phyloP scores from a whole-genome alignment of 2,113 vertebrate species.

The Planiliza haematocheilus region DNA sequence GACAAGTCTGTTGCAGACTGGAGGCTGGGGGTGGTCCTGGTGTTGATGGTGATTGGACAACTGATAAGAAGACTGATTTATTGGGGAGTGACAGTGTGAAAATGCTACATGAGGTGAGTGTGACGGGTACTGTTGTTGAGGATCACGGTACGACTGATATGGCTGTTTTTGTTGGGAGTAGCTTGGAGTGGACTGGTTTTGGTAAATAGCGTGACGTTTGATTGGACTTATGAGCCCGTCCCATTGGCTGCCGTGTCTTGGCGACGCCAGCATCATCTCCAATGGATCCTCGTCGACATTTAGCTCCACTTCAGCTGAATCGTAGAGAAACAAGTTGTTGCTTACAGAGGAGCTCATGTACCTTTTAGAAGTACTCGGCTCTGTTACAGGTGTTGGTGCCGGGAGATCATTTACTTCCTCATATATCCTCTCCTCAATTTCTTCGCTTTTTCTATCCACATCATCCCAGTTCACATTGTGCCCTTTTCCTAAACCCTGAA shows the following conservation, averaged over 20 bases:
- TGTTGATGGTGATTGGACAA: conserved; percentile 32
- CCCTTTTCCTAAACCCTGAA: conserved; percentile 39
- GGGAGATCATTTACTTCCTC: conserved; percentile 70
- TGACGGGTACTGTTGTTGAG: conserved; percentile 40
- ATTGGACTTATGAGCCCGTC: conserved; percentile 58
- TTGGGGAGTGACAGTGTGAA: conserved; percentile 45
- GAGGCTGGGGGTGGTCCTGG: conserved; percentile 48
- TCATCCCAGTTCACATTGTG: conserved; percentile 30
- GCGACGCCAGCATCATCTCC: conserved; percentile 72
- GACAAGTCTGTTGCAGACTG: conserved; percentile 40
- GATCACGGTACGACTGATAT: conserved; percentile 4
- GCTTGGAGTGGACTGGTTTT: conserved; percentile 66
- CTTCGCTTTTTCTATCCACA: conserved; percentile 25
- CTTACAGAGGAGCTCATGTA: conserved; percentile 52
- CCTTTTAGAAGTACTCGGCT: conserved; percentile 35
- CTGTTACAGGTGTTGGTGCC: conserved; percentile 18
- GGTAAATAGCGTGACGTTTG: conserved; percentile 72
- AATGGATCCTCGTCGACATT: conserved; percentile 85
- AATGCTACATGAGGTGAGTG: conserved; percentile 25
- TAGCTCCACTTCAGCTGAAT: conserved; percentile 83
- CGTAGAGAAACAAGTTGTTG: conserved; percentile 66
- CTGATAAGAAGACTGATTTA: conserved; percentile 45
- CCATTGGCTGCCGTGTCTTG: conserved; percentile 40
- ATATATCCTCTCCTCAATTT: conserved; percentile 70
- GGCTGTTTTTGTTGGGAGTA: conserved; percentile 48